phyloP scores from a whole-genome alignment of 2,797 vertebrate genomes.

The Craterocephalus amniculus region DNA sequence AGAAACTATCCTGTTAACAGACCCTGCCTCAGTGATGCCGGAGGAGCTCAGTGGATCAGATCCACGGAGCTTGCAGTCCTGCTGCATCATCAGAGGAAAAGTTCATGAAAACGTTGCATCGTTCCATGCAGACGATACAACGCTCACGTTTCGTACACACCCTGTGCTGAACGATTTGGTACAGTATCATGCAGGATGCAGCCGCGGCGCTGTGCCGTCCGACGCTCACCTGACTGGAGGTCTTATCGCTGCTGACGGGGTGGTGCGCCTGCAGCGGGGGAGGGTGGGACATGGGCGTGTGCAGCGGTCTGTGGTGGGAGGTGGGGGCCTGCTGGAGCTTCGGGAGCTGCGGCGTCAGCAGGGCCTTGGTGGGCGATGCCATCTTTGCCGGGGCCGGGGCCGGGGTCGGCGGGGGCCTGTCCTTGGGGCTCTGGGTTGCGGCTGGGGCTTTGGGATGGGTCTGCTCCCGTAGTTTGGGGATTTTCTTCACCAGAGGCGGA shows the following conservation, averaged over 20 bases:
- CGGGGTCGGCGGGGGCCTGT: constrained; percentile 77
- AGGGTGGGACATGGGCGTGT: constrained; percentile 91
- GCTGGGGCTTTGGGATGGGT: constrained; percentile 72
- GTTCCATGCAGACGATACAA: too few relatives aligned
- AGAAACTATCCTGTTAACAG: too few relatives aligned
- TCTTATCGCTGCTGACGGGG: constrained; percentile 89
- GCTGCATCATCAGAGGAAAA: too few relatives aligned
- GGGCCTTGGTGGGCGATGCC: constrained; percentile 77
- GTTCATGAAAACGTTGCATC: too few relatives aligned
- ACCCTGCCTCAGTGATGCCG: too few relatives aligned
- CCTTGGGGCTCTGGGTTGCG: constrained; percentile 76
- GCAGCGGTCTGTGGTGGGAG: constrained; percentile 93
- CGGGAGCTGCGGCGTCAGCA: constrained; percentile 90
- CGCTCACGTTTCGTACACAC: too few relatives aligned
- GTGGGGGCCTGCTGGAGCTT: constrained; percentile 95
- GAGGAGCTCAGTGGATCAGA: too few relatives aligned
- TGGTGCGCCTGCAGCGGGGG: constrained; percentile 89
- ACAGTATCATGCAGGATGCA: too few relatives aligned
- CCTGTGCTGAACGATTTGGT: too few relatives aligned
- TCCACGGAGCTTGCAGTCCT: too few relatives aligned
- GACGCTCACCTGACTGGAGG: constrained; percentile 88
- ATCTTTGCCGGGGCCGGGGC: constrained; percentile 84
- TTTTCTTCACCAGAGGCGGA: constrained; percentile 80
- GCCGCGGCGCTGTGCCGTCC: too few relatives aligned
- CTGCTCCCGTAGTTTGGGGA: constrained; percentile 79